A percentile compares a stretch with the other conserved stretches of the same genome.
Conservation (phyloP, 2,888 invertebrate species). For the Drosophila subsilvestris region DNA sequence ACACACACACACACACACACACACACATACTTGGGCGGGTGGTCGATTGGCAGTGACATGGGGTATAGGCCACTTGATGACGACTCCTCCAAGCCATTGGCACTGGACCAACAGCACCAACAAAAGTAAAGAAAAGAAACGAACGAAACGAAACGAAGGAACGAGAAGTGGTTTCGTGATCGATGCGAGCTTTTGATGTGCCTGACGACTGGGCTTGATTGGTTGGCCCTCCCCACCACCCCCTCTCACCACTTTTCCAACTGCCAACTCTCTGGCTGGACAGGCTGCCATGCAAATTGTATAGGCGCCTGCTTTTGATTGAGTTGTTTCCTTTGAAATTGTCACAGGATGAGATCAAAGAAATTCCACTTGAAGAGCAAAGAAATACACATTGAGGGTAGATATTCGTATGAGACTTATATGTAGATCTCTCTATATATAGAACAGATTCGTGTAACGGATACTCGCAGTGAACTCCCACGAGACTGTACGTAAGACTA, state of each 20-base stretch:
- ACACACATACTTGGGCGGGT: conserved; percentile 5
- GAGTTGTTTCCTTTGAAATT: background rate
- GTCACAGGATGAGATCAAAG: background rate
- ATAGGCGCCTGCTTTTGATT: background rate
- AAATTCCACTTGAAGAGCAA: background rate
- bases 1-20: conserved; percentile 23
- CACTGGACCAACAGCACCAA: conserved; percentile 43
- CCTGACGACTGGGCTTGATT: conserved; percentile 47
- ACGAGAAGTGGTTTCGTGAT: conserved; percentile 61
- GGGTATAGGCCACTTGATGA: conserved; percentile 39
- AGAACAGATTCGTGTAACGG: no score
- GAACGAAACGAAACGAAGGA: background rate
- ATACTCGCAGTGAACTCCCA: no score
- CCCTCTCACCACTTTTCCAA: background rate
- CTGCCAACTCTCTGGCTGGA: background rate
- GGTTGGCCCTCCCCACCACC: background rate
- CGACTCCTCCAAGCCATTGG: conserved; percentile 57
- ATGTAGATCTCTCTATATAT: background rate
- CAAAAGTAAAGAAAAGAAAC: conserved; percentile 3
- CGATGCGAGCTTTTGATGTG: conserved; percentile 67
- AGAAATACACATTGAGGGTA: background rate
- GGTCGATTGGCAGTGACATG: conserved; percentile 19
- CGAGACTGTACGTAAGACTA: no score
- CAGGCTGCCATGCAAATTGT: background rate
- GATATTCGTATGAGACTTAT: no score